Percentiles rank a stretch among this genome's conserved stretches.
Conservation (phyloP, 2,797 vertebrate species). For the Sebastes diaconus region DNA sequence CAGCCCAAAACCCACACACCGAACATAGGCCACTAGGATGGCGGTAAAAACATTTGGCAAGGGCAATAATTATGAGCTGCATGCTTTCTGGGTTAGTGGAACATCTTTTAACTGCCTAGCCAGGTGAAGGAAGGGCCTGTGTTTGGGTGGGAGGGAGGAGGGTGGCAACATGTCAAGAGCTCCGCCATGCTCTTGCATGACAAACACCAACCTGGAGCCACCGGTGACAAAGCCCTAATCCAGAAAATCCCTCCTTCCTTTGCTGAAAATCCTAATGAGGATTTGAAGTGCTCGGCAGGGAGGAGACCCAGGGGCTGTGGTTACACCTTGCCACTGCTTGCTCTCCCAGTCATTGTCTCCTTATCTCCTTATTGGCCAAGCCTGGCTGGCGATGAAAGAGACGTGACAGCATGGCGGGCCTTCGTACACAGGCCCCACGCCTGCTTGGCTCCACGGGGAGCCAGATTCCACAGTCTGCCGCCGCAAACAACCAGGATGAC, state of each 20-base stretch:
- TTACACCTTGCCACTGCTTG: conserved; percentile 81
- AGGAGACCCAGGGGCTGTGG: conserved; percentile 74
- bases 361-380: conserved; percentile 81
- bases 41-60: conserved; percentile 50
- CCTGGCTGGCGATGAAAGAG: conserved; percentile 84
- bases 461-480: conserved; percentile 71
- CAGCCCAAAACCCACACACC: conserved; percentile 43
- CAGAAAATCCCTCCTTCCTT: conserved; percentile 80
- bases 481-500: conserved; percentile 74
- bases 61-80: conserved; percentile 42
- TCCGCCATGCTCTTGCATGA: conserved; percentile 79
- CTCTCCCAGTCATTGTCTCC: conserved; percentile 78
- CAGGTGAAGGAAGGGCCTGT: conserved; percentile 50
- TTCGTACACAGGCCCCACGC: conserved; percentile 74
- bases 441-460: conserved; percentile 76
- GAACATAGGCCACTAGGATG: conserved; percentile 31
- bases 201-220: conserved; percentile 85
- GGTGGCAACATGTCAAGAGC: conserved; percentile 65
- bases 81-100: conserved; percentile 49
- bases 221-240: conserved; percentile 85
- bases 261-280: conserved; percentile 84
- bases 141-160: conserved; percentile 50
- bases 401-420: conserved; percentile 76
- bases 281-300: conserved; percentile 83
- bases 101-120: conserved; percentile 38